Conservation (phyloP, 2,888 invertebrate genomes). For the Pammene aurita region DNA sequence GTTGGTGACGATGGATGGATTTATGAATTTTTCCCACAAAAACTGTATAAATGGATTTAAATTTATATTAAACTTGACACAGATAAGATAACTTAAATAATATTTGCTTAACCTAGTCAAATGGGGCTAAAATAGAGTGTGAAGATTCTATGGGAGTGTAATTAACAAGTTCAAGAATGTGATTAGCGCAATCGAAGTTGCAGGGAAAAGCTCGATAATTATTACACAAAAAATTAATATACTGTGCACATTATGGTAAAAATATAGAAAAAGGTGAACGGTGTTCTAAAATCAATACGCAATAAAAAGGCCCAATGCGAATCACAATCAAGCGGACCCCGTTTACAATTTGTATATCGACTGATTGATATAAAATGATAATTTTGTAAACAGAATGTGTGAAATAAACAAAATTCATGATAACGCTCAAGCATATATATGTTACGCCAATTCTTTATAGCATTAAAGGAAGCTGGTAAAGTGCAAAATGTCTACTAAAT, state of each 20-base stretch:
- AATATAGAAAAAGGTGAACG: neutral
- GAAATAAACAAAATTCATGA: slow-evolving; percentile 1
- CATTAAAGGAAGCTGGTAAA: slow-evolving; percentile 25
- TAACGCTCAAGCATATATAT: slow-evolving; percentile 8
- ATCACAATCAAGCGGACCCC: neutral
- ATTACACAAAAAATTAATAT: neutral
- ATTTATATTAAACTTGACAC: neutral
- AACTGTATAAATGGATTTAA: too few species aligned
- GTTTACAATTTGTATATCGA: neutral
- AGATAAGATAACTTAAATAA: too few species aligned
- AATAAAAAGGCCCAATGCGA: neutral
- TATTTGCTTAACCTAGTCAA: too few species aligned
- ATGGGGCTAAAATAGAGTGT: neutral
- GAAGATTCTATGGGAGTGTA: neutral
- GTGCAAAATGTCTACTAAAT: slow-evolving; percentile 21
- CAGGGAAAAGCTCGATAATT: too few species aligned
- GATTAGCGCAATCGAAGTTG: neutral
- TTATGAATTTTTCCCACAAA: neutral
- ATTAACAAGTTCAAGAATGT: neutral
- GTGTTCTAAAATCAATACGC: neutral
- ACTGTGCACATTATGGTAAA: neutral
- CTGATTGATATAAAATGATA: slow-evolving; percentile 11
- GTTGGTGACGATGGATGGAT: neutral
- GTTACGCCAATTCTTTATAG: slow-evolving; percentile 21
- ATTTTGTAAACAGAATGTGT: slow-evolving; percentile 14